These are phyloP conservation scores for Coptodon rendalli DNA, from an alignment of 2,113 vertebrate genomes.

Conservation along the genomic window DNA sequence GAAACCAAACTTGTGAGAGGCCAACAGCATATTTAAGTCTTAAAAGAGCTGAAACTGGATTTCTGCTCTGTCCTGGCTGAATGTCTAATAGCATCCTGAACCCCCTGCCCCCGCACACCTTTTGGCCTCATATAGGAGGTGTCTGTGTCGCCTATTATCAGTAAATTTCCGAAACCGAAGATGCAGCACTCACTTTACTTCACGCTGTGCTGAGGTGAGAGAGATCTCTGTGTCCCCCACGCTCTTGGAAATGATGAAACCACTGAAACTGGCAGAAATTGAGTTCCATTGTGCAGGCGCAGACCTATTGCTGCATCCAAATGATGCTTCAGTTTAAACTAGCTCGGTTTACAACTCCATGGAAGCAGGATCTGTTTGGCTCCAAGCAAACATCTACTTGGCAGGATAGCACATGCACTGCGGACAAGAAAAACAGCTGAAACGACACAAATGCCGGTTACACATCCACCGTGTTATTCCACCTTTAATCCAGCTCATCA, in stretches of 20 bases:
- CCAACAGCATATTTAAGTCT: background rate
- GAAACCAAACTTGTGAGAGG: background rate
- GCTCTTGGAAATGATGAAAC: background rate
- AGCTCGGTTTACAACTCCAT: background rate
- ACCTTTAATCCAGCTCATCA: background rate
- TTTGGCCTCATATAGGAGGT: background rate
- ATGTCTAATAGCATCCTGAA: background rate
- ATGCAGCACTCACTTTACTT: background rate
- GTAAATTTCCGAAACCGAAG: background rate
- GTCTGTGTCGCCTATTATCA: background rate
- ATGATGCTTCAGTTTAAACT: background rate
- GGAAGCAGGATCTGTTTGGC: background rate
- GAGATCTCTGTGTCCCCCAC: background rate
- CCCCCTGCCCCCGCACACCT: background rate
- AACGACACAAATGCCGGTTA: background rate
- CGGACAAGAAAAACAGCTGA: slow-evolving; percentile 21
- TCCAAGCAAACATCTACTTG: background rate
- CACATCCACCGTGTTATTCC: background rate
- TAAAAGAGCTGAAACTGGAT: background rate
- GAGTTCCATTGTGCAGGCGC: background rate
- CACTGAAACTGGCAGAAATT: background rate
- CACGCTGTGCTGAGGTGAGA: background rate
- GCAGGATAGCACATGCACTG: slow-evolving; percentile 2
- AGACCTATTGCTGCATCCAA: background rate
- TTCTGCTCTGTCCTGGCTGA: background rate